Evolutionary conservation across 2,113 vertebrate species (phyloP).

Genomic region (Glaucomys volans): DNA sequence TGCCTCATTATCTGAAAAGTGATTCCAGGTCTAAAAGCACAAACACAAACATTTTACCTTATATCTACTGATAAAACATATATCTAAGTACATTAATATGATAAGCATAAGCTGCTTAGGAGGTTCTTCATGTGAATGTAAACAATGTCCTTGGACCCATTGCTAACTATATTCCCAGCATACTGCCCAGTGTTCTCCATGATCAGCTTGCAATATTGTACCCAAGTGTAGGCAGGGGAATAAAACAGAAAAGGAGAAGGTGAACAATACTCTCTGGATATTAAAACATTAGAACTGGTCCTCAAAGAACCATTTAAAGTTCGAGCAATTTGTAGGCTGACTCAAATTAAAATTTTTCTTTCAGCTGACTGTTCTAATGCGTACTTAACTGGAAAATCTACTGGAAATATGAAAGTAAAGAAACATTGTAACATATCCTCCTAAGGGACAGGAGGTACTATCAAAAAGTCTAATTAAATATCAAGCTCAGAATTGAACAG

Average conservation of each 20-base stretch:
- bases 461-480: slow-evolving; percentile 13
- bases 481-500: neutral
- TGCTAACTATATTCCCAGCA: neutral
- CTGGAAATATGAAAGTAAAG: slow-evolving; percentile 3
- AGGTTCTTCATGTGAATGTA: neutral
- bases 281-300: neutral
- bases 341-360: neutral
- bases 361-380: neutral
- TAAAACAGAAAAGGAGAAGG: neutral
- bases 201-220: neutral
- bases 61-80: neutral
- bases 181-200: neutral
- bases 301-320: neutral
- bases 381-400: neutral
- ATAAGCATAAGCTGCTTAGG: neutral
- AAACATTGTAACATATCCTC: neutral
- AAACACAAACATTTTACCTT: slow-evolving; percentile 75
- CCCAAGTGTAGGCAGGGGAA: neutral
- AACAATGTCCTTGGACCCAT: neutral
- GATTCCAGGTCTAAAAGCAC: slow-evolving; percentile 95
- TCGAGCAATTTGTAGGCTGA: neutral
- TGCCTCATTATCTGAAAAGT: slow-evolving; percentile 95
- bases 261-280: neutral
- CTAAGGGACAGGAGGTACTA: neutral
- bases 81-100: neutral